These are phyloP conservation scores for Steinernema khuongi DNA, from an alignment of 1,140 invertebrate species.

Conservation along the genomic window DNA sequence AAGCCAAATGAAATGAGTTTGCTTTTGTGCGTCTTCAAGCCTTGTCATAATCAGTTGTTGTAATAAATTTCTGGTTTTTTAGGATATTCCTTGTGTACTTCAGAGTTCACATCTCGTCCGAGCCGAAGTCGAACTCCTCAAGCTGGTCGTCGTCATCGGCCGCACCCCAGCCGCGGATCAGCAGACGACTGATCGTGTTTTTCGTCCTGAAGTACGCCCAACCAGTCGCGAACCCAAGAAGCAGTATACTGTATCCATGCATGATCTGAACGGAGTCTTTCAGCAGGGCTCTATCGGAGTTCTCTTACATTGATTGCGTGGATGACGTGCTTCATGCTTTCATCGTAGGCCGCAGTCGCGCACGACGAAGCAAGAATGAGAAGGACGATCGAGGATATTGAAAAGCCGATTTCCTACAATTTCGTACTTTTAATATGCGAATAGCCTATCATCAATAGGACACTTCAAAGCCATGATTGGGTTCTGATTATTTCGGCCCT, in stretches of 20 bases:
- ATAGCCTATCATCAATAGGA: no score
- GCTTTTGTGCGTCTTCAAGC: no score
- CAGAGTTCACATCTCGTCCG: no score
- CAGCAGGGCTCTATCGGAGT: neutral
- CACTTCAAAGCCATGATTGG: no score
- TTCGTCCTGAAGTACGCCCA: neutral
- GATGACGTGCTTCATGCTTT: neutral
- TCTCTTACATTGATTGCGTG: slow-evolving; percentile 1
- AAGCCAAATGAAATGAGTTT: no score
- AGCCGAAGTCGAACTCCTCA: neutral
- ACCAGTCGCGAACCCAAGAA: neutral
- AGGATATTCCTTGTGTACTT: no score
- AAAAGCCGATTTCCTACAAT: neutral
- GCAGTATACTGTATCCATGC: neutral
- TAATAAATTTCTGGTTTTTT: no score
- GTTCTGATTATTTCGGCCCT: no score
- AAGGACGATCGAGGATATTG: neutral
- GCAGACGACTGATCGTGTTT: neutral
- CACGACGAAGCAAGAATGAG: neutral
- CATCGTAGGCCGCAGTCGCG: neutral
- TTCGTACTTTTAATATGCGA: no score
- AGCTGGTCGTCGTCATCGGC: neutral
- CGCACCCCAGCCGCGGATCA: neutral
- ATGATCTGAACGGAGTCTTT: neutral
- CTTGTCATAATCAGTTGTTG: no score